phyloP scores from a whole-genome alignment of 1,140 invertebrate genomes.

The Drosophila parabipectinata region DNA sequence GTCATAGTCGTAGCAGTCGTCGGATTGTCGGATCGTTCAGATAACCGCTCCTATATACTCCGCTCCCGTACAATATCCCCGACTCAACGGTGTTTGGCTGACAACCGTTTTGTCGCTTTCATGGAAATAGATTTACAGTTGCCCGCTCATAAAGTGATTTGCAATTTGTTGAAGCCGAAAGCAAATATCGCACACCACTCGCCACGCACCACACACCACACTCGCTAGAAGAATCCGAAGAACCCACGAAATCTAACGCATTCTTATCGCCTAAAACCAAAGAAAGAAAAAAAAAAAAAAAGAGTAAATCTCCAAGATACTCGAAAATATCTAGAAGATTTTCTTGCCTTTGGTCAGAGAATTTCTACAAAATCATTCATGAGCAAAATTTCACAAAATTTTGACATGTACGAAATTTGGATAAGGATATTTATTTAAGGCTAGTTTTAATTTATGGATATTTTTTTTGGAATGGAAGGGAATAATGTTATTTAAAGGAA shows the following conservation, averaged over 20 bases:
- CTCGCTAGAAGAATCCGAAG: background rate
- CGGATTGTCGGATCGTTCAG: conserved; percentile 4
- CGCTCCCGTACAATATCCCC: no score
- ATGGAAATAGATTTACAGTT: conserved; percentile 54
- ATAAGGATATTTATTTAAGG: no score
- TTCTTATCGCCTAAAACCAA: conserved; percentile 24
- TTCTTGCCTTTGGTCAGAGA: conserved; percentile 24
- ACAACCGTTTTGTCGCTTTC: conserved; percentile 33
- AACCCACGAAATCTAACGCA: conserved; percentile 32
- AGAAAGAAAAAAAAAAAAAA: background rate
- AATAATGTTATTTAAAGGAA: no score
- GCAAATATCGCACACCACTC: conserved; percentile 18
- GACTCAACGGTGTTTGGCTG: conserved; percentile 6
- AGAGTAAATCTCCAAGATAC: conserved; percentile 4
- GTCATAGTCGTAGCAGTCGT: background rate
- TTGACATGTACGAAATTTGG: background rate
- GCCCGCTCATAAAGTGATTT: conserved; percentile 68
- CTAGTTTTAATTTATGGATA: no score
- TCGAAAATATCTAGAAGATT: background rate
- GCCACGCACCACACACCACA: no score
- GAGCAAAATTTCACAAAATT: background rate
- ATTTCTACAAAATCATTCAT: background rate
- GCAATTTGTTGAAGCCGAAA: conserved; percentile 43
- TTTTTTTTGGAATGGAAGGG: no score
- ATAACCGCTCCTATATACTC: conserved; percentile 13